Evolutionary conservation across 1,140 invertebrate genomes (phyloP), one percentile per base, ranked within the genome.

Genomic region (Holcopasites calliopsidis): DNA sequence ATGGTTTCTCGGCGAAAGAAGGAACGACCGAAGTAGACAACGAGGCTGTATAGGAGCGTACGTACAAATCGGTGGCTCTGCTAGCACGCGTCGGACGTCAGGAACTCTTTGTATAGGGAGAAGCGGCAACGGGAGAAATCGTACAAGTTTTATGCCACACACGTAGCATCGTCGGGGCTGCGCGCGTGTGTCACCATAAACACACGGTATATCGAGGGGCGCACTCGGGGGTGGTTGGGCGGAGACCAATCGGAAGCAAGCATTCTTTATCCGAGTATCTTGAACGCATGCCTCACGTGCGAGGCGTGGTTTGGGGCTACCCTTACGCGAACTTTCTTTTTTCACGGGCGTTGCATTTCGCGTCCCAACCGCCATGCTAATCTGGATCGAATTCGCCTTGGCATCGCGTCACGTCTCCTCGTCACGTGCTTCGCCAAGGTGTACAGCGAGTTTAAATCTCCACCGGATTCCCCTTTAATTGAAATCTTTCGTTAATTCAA

Each of bases 191-290:
- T 55, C 62, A 62, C 49, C 50, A 79, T 60, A 83, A 52, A 54
- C 31, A 55, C 57, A 64, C 64, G 11, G 60, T 69, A 57, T 69
- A 83, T 78, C 62, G 54, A 33, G 72, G 71, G 79, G 60, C 68
- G 80, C 49, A 35, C 78, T 65, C 77, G 79, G 65, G 77, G 64
- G 76, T 77, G 76, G 76, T 76, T 84, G 86, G 84, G 80, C 77
- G 84, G 76, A 90, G 88, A 90, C 90, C 90, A 91, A 91, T 91
- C 90, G 90, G 89, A 90, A 90, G 88, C 89, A 85, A 84, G 89
- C 86, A 86, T 90, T 89, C 86, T 89, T 90, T 89, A 89, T 88
- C 85, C 88, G 80, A 85, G 88, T 86, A 87, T 85, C 89, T 87
- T 87, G 86, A 86, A 86, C 84, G 84, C 85, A 82, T 86, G 83